Evolutionary conservation across 2,797 vertebrate genomes (phyloP).

Genomic region (Luscinia luscinia): DNA sequence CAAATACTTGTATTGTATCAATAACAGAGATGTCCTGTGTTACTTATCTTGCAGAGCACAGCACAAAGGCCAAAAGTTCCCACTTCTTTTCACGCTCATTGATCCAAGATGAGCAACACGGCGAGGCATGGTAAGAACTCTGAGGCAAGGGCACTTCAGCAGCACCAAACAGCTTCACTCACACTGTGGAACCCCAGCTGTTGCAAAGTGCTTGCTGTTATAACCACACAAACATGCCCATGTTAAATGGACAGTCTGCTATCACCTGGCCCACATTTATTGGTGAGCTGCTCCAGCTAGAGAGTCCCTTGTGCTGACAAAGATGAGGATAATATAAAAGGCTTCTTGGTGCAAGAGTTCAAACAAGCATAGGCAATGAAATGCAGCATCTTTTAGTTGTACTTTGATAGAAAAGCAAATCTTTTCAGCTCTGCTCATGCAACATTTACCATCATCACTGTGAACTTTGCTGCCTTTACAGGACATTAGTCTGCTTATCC

Average conservation of each 20-base stretch:
- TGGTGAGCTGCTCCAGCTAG: background rate
- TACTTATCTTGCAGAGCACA: conserved; percentile 3
- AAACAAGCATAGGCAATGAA: background rate
- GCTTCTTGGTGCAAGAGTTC: background rate
- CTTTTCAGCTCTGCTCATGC: background rate
- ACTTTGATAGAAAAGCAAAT: background rate
- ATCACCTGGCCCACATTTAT: background rate
- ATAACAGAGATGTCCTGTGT: conserved; percentile 50
- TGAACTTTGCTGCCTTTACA: background rate
- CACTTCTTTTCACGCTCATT: background rate
- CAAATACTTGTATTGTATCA: conserved; percentile 41
- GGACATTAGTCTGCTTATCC: background rate
- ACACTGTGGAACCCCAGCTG: background rate
- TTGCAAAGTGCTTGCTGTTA: background rate
- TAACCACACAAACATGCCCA: background rate
- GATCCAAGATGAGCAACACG: background rate
- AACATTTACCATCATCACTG: background rate
- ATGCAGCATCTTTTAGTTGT: background rate
- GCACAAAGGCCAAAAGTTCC: conserved; percentile 26
- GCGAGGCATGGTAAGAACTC: background rate
- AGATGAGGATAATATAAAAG: background rate
- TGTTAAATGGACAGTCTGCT: background rate
- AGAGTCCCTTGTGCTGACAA: background rate
- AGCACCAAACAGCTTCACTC: background rate
- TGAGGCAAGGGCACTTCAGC: background rate